Evolutionary conservation across 2,113 vertebrate genomes (phyloP), one percentile per base, ranked within the genome.

Genomic region (Rousettus leschenaultii): DNA sequence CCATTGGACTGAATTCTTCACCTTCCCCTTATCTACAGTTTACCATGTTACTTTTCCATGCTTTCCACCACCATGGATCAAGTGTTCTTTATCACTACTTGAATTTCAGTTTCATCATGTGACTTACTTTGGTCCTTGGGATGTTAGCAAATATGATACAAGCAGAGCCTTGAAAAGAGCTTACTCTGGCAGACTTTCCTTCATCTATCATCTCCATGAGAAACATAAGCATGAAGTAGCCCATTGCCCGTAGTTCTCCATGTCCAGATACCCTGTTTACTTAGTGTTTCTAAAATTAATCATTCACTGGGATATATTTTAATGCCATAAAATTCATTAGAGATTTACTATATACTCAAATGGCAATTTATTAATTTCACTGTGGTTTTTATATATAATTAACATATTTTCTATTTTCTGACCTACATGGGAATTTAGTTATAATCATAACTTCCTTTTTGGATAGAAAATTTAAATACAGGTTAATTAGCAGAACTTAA

Each of bases 281-380:
- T 92, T 19, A 63, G 28, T 78, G 12, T 75, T 97, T 95, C 26
- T 68, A 78, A 86, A 85, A 73, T 59, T 53, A 91, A 51, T 92
- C 0, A 59, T 71, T 68, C 45, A 24, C 1, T 59, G 7, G 22
- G 24, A 40, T 21, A 7, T 65, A 61, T 59, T 93, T 94, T 85
- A 87, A 30, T 48, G 40, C 2, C 30, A 68, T 84, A 35, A 94
- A 66, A 63, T 43, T 48, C 15, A 68, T n/a, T 24, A 61, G 21
- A 78, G 3, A 61, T 30, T 43, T 45, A 15, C 7, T 45, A 55
- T 85, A 24, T 1, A 86, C 45, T 22, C 63, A 86, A 59, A 66
- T 43, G 6, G 5, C 12, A 21, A 45, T 77, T 18, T 16, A 57
- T 83, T 78, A 65, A 74, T 83, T 45, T 95, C 78, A 71, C 15